Conservation (phyloP, 1,140 invertebrate genomes). For the Melitaea cinxia region DNA sequence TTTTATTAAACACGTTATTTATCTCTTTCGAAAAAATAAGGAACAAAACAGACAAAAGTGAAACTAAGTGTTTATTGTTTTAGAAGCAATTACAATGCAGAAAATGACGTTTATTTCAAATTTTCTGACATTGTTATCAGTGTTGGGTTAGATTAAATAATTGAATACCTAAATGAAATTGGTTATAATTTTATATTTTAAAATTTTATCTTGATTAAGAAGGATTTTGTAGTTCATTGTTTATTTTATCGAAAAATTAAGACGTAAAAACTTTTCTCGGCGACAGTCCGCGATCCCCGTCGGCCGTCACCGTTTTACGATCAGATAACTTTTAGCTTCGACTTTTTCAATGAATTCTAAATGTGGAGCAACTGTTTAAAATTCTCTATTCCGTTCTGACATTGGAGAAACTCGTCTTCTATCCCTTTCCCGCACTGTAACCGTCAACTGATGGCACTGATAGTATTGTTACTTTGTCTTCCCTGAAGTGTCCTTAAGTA, state of each 20-base stretch:
- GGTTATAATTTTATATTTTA: no score
- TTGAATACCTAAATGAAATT: no score
- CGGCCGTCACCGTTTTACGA: slow-evolving; percentile 57
- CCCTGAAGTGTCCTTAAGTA: slow-evolving; percentile 32
- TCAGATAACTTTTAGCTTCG: slow-evolving; percentile 77
- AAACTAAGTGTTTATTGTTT: no score
- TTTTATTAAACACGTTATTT: no score
- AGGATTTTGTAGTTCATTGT: not conserved
- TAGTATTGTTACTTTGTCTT: slow-evolving; percentile 43
- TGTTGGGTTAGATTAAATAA: no score
- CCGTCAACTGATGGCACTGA: slow-evolving; percentile 42
- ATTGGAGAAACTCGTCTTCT: slow-evolving; percentile 6
- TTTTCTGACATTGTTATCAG: no score
- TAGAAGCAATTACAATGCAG: no score
- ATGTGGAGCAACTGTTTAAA: slow-evolving; percentile 52
- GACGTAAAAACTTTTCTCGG: not conserved
- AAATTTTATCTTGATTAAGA: no score
- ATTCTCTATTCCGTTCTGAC: slow-evolving; percentile 32
- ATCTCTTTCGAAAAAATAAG: no score
- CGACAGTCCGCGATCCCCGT: slow-evolving; percentile 8
- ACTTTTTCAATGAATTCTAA: slow-evolving; percentile 82
- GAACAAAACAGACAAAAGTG: no score
- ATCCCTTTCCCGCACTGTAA: slow-evolving; percentile 34
- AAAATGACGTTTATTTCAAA: no score
- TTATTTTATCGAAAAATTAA: not conserved